Conservation (phyloP, 2,888 invertebrate genomes). For the Patella caerulea region DNA sequence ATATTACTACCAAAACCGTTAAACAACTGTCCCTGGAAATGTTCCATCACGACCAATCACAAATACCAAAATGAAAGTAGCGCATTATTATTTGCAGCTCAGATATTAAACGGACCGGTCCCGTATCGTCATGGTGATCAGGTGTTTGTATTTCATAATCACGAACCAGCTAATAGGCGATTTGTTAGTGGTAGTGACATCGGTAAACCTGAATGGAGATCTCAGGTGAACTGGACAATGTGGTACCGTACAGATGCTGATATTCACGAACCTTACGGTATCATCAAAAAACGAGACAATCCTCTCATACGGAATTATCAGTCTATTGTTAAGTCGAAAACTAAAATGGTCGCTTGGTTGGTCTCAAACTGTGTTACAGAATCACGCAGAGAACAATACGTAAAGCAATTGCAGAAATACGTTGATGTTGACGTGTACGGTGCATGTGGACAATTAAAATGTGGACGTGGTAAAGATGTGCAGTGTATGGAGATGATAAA, state of each 20-base stretch:
- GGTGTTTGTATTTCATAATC: neutral
- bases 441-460: neutral
- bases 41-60: slow-evolving; percentile 16
- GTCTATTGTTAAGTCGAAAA: neutral
- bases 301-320: neutral
- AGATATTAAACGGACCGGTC: neutral
- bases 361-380: neutral
- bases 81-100: slow-evolving; percentile 14
- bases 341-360: neutral
- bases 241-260: neutral
- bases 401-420: neutral
- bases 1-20: neutral
- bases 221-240: neutral
- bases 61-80: slow-evolving; percentile 10
- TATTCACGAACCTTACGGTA: neutral
- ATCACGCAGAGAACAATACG: neutral
- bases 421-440: neutral
- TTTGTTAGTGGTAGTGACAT: neutral
- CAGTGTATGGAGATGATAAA: neutral
- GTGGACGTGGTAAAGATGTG: neutral
- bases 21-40: neutral
- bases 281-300: neutral
- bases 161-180: neutral
- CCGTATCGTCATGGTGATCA: neutral
- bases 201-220: neutral